These are phyloP conservation scores for Molossus alvarezi DNA, from an alignment of 2,797 vertebrate species.

Conservation along the genomic window DNA sequence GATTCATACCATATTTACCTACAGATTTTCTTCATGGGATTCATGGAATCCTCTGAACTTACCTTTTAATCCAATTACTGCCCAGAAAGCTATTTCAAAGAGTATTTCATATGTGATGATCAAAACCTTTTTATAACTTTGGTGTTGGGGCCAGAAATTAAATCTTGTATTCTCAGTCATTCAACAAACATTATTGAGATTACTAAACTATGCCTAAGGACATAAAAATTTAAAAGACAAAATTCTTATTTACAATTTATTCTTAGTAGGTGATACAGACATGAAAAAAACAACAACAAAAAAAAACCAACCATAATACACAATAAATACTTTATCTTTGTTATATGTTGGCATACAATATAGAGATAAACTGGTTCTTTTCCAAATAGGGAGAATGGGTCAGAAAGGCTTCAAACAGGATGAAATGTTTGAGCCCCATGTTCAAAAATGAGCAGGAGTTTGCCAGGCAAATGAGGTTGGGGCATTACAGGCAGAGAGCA, in stretches of 20 bases:
- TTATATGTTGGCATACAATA: not conserved
- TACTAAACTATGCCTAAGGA: not conserved
- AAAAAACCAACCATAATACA: not conserved
- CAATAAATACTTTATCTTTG: slow-evolving; percentile 4
- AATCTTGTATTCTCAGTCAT: slow-evolving; percentile 53
- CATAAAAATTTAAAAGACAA: slow-evolving; percentile 59
- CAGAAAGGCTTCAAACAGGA: slow-evolving; percentile 21
- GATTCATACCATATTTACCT: slow-evolving; percentile 42
- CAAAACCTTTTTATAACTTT: slow-evolving; percentile 50
- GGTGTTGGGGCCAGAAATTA: slow-evolving; percentile 18
- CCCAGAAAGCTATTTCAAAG: slow-evolving; percentile 55
- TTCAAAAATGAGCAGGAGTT: not conserved
- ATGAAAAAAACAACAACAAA: not conserved
- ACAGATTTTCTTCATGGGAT: not conserved
- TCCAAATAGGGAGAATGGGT: not conserved
- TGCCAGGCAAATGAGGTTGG: not conserved
- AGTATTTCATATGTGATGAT: slow-evolving; percentile 42
- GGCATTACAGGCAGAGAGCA: not conserved
- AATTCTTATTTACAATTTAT: slow-evolving; percentile 49
- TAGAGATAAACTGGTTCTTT: slow-evolving; percentile 12
- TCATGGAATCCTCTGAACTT: slow-evolving; percentile 12
- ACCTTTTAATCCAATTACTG: slow-evolving; percentile 38
- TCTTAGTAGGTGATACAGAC: slow-evolving; percentile 7
- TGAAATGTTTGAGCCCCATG: not conserved
- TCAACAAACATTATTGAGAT: slow-evolving; percentile 55